These are phyloP conservation scores for Tolypeutes matacus DNA, from an alignment of 2,797 vertebrate genomes.

Conservation along the genomic window DNA sequence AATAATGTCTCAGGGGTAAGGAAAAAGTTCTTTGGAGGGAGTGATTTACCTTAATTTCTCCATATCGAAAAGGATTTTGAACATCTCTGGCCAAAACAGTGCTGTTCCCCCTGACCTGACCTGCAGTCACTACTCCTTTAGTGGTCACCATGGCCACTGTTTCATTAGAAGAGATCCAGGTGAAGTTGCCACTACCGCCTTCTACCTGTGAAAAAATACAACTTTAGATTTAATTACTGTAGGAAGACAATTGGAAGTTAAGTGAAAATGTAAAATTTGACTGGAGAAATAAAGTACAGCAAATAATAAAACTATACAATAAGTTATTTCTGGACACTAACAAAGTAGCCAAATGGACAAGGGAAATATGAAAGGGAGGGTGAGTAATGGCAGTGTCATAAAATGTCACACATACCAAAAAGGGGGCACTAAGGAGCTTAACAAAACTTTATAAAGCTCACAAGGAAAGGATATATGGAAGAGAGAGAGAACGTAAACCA, in stretches of 20 bases:
- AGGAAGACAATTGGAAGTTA: slow-evolving; percentile 9
- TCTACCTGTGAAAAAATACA: slow-evolving; percentile 79
- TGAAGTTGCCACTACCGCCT: slow-evolving; percentile 87
- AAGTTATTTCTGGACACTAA: neutral
- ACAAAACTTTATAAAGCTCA: slow-evolving; percentile 31
- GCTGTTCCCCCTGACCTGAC: slow-evolving; percentile 76
- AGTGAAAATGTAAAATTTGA: slow-evolving; percentile 35
- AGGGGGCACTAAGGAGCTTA: neutral
- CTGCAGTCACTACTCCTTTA: slow-evolving; percentile 85
- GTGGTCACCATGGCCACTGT: slow-evolving; percentile 87
- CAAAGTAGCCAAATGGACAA: neutral
- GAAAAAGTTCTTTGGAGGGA: neutral
- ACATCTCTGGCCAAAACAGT: slow-evolving; percentile 83
- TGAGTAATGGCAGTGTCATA: neutral
- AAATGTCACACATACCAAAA: neutral
- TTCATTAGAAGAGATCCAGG: slow-evolving; percentile 86
- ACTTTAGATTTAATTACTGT: neutral
- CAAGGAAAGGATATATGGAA: slow-evolving; percentile 11
- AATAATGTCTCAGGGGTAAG: neutral
- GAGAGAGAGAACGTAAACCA: neutral
- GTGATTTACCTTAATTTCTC: slow-evolving; percentile 82
- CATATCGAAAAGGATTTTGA: slow-evolving; percentile 85
- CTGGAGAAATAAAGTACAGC: slow-evolving; percentile 17
- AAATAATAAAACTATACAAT: slow-evolving; percentile 31
- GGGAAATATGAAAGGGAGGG: neutral